phyloP scores from a whole-genome alignment of 2,113 vertebrate species.

The Euleptes europaea region DNA sequence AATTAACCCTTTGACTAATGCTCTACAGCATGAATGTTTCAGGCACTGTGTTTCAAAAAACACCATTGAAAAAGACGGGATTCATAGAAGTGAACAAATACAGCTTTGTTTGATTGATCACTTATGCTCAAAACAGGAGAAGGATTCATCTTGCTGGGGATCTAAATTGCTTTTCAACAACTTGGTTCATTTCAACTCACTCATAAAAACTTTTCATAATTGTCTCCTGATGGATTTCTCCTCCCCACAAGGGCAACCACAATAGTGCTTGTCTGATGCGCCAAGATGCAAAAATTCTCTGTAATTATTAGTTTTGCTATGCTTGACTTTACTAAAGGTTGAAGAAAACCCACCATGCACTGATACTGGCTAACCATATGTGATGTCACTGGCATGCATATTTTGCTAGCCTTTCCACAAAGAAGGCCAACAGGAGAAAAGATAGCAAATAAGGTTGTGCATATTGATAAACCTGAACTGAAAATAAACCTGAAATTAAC shows the following conservation, averaged over 20 bases:
- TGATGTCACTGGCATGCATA: constrained; percentile 4
- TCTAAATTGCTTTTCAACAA: constrained; percentile 20
- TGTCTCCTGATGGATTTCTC: constrained; percentile 25
- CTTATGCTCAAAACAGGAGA: background rate
- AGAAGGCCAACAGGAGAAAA: background rate
- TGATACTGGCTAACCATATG: background rate
- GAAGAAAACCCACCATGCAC: constrained; percentile 4
- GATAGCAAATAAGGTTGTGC: background rate
- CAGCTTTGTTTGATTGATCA: background rate
- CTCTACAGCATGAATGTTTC: background rate
- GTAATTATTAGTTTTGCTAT: constrained; percentile 34
- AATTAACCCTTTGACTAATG: background rate
- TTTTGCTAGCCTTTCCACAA: constrained; percentile 22
- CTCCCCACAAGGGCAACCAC: constrained; percentile 27
- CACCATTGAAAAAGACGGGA: background rate
- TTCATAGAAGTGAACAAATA: background rate
- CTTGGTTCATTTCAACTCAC: background rate
- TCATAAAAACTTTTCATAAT: background rate
- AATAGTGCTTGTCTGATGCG: background rate
- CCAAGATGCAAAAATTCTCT: background rate
- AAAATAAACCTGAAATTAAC: too few relatives aligned
- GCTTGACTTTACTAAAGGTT: constrained; percentile 17
- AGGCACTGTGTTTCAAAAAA: background rate
- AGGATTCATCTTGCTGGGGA: background rate
- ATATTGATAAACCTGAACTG: too few relatives aligned